phyloP scores from a whole-genome alignment of 2,113 vertebrate genomes.

The Chloebia gouldiae region DNA sequence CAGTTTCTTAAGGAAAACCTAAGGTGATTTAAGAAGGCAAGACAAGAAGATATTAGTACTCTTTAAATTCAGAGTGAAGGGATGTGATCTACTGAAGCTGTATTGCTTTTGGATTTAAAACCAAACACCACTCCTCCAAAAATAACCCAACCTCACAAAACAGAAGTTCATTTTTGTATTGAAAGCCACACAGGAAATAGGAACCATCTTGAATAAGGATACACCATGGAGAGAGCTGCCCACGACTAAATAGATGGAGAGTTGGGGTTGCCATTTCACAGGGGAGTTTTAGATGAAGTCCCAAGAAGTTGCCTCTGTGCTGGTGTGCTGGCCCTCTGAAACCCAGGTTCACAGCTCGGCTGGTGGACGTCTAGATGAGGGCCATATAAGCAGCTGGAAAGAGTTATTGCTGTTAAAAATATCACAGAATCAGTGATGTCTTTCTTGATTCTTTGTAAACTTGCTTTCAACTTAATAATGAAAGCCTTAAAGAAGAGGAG shows the following conservation, averaged over 20 bases:
- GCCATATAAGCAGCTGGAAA: neutral
- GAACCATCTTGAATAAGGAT: neutral
- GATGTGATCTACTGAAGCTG: neutral
- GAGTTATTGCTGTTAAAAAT: neutral
- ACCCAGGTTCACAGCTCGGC: neutral
- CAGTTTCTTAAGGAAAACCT: neutral
- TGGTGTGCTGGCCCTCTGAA: neutral
- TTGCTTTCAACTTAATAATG: neutral
- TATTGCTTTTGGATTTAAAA: neutral
- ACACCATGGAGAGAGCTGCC: neutral
- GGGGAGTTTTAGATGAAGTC: neutral
- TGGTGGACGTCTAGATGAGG: neutral
- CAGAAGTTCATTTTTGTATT: neutral
- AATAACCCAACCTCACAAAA: neutral
- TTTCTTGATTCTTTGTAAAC: neutral
- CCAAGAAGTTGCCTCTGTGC: neutral
- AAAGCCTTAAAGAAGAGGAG: neutral
- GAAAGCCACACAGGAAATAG: neutral
- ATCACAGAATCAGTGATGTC: neutral
- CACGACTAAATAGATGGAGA: neutral
- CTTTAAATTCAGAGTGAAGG: neutral
- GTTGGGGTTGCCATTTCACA: neutral
- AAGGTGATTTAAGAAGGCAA: neutral
- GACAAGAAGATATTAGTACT: neutral
- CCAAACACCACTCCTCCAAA: no score